A percentile compares a stretch with the other conserved stretches of the same genome.
These are phyloP conservation scores for Lynx canadensis DNA, from an alignment of 2,113 vertebrate genomes.

Conservation along the genomic window DNA sequence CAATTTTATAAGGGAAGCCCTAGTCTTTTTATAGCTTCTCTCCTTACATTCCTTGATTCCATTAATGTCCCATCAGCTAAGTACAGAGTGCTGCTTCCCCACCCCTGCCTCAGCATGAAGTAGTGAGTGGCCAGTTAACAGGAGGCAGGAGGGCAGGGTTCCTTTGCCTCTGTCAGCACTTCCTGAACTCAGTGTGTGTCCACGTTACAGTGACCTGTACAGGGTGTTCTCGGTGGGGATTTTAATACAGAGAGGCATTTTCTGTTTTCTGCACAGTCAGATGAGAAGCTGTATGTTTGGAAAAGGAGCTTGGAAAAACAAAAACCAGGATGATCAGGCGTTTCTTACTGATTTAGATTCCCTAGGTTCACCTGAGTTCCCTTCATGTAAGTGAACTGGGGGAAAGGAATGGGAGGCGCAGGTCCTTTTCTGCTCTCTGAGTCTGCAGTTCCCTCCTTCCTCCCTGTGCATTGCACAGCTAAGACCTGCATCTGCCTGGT, in stretches of 20 bases:
- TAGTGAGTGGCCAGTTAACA: not conserved
- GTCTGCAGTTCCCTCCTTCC: not conserved
- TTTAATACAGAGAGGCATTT: not conserved
- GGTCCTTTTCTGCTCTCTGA: not conserved
- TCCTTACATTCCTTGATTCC: not conserved
- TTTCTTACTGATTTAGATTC: slow-evolving; percentile 24
- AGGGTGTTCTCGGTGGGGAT: not conserved
- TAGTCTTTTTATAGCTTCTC: slow-evolving; percentile 20
- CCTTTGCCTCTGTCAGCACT: not conserved
- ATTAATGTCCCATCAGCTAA: slow-evolving; percentile 21
- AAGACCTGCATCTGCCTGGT: not conserved
- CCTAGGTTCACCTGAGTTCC: not conserved
- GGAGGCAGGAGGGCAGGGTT: not conserved
- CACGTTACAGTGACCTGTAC: not conserved
- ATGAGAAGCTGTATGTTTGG: slow-evolving; percentile 4
- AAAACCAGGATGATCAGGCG: not conserved
- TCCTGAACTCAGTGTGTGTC: not conserved
- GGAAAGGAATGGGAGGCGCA: fast-evolving
- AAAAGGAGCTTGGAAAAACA: slow-evolving; percentile 46
- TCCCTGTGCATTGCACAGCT: not conserved
- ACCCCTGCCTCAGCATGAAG: not conserved
- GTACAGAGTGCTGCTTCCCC: not conserved
- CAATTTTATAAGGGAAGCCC: slow-evolving; percentile 19
- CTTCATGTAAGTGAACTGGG: not conserved
- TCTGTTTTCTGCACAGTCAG: not conserved